Conservation (phyloP, 2,113 vertebrate species). For the Notarius quadriscutis region DNA sequence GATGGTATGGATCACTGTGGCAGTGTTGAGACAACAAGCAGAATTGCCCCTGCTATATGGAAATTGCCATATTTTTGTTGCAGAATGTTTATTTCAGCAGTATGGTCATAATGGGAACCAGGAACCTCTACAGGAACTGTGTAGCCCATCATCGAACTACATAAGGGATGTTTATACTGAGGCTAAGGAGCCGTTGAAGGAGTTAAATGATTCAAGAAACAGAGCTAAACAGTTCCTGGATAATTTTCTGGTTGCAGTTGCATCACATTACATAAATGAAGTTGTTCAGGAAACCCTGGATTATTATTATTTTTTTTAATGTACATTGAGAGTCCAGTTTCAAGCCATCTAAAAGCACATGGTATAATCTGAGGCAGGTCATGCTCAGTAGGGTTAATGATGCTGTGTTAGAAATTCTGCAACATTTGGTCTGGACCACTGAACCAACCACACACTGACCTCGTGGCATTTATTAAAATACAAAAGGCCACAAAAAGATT, state of each 20-base stretch:
- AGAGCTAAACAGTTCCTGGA: not conserved
- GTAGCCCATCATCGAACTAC: not conserved
- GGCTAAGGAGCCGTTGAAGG: not conserved
- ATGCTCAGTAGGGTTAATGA: not conserved
- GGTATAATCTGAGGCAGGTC: not conserved
- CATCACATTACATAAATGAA: not conserved
- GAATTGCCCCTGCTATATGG: not conserved
- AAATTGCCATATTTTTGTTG: not conserved
- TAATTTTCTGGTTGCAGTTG: not conserved
- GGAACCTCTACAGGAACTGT: not conserved
- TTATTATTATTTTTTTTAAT: not conserved
- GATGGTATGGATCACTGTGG: not conserved
- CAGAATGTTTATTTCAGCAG: not conserved
- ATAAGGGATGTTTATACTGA: not conserved
- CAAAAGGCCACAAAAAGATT: not conserved
- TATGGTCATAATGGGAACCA: not conserved
- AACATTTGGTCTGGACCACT: not conserved
- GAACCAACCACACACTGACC: not conserved
- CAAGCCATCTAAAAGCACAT: not conserved
- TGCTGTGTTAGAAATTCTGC: not conserved
- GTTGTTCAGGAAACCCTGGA: not conserved
- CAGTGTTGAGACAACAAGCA: not conserved
- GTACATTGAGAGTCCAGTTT: not conserved
- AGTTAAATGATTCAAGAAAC: not conserved
- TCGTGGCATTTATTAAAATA: constrained; percentile 9